Evolutionary conservation across 2,888 invertebrate species (phyloP).

Genomic region (Chrysodeixis includens): DNA sequence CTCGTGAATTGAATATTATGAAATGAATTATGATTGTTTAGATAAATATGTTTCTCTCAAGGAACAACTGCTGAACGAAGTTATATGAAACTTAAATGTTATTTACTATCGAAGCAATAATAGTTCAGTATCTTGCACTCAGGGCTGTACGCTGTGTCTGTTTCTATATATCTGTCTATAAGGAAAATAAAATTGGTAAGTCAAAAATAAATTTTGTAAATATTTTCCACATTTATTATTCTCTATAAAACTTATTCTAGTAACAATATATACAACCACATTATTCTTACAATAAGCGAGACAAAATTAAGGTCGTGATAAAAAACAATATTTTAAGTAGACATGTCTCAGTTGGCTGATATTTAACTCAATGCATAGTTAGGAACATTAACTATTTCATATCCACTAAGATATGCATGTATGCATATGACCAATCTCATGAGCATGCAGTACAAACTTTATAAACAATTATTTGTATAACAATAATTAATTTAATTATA

Average conservation of each 20-base stretch:
- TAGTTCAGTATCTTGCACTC: too few relatives aligned
- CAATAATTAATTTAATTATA: constrained; percentile 12
- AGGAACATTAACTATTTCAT: constrained; percentile 42
- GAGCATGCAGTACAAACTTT: constrained; percentile 42
- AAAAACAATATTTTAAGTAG: background rate
- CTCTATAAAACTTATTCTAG: constrained; percentile 66
- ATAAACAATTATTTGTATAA: constrained; percentile 11
- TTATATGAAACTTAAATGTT: too few relatives aligned
- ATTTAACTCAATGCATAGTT: constrained; percentile 20
- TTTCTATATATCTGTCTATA: too few relatives aligned
- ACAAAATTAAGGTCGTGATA: constrained; percentile 21
- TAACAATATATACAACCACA: constrained; percentile 72
- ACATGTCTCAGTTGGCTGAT: background rate
- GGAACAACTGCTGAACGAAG: too few relatives aligned
- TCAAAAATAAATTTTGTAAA: constrained; percentile 40
- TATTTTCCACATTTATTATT: constrained; percentile 69
- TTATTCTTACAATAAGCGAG: constrained; percentile 51
- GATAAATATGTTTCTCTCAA: too few relatives aligned
- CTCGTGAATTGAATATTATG: too few relatives aligned
- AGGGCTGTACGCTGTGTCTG: too few relatives aligned
- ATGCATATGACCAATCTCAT: constrained; percentile 32
- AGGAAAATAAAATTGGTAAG: background rate
- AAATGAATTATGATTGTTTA: too few relatives aligned
- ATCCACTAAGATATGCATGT: constrained; percentile 14
- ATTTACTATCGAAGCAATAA: too few relatives aligned